These are phyloP conservation scores for Rhinichthys klamathensis DNA, from an alignment of 2,113 vertebrate genomes.

Conservation along the genomic window DNA sequence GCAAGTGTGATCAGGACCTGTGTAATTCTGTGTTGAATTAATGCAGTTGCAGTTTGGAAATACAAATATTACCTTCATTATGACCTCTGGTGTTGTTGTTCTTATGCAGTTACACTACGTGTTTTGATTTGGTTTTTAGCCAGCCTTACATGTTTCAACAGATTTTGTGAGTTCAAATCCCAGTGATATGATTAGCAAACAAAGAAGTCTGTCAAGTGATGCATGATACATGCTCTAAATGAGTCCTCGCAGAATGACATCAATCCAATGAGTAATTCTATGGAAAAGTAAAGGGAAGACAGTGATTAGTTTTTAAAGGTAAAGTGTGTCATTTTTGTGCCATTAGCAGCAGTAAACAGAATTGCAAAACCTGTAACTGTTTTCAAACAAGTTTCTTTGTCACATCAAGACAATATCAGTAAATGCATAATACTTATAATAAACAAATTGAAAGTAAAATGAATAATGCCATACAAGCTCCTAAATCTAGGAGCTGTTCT, in stretches of 20 bases:
- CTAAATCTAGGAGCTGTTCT: background rate
- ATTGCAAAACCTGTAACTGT: background rate
- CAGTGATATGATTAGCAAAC: constrained; percentile 1
- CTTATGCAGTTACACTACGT: background rate
- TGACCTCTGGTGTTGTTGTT: background rate
- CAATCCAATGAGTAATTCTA: background rate
- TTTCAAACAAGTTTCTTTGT: background rate
- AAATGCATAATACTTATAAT: background rate
- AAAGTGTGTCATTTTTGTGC: background rate
- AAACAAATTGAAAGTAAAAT: background rate
- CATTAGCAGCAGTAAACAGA: background rate
- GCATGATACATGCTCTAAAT: background rate
- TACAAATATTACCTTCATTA: background rate
- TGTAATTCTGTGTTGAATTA: background rate
- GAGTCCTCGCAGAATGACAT: constrained; percentile 3
- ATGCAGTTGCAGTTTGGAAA: background rate
- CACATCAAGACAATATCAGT: background rate
- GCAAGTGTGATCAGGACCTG: too few species aligned
- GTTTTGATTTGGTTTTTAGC: background rate
- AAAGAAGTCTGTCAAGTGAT: constrained; percentile 1
- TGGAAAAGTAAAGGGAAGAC: background rate
- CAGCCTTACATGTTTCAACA: background rate
- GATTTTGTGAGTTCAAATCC: background rate
- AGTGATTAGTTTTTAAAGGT: background rate
- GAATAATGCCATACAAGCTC: background rate